Conservation (phyloP, 2,797 vertebrate genomes). For the Sandelia bainsii region DNA sequence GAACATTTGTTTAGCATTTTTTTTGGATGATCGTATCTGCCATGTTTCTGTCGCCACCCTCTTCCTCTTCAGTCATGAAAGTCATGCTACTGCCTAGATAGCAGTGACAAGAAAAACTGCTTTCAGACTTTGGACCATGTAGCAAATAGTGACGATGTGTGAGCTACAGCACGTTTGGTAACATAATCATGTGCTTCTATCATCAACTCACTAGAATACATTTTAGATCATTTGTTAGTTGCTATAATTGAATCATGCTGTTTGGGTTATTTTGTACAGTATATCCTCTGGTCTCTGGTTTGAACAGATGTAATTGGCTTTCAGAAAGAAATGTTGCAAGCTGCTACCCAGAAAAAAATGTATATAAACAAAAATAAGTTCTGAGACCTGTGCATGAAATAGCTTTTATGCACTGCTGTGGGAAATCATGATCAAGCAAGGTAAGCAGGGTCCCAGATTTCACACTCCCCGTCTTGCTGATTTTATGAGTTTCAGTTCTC, state of each 20-base stretch:
- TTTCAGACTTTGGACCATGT: too few relatives aligned
- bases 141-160: too few relatives aligned
- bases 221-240: too few relatives aligned
- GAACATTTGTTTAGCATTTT: too few relatives aligned
- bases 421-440: not conserved
- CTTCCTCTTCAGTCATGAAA: slow-evolving; percentile 19
- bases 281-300: not conserved
- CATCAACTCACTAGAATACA: too few relatives aligned
- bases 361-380: not conserved
- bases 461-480: not conserved
- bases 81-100: not conserved
- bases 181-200: too few relatives aligned
- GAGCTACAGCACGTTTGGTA: too few relatives aligned
- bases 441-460: not conserved
- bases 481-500: not conserved
- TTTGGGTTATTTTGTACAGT: not conserved
- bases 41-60: slow-evolving; percentile 31
- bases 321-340: not conserved
- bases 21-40: slow-evolving; percentile 26
- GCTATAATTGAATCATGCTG: too few relatives aligned
- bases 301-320: not conserved
- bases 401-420: not conserved
- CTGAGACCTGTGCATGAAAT: not conserved
- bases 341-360: not conserved
- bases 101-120: not conserved